These are phyloP conservation scores for Theocolax elegans DNA, from an alignment of 1,140 invertebrate species.

Conservation along the genomic window DNA sequence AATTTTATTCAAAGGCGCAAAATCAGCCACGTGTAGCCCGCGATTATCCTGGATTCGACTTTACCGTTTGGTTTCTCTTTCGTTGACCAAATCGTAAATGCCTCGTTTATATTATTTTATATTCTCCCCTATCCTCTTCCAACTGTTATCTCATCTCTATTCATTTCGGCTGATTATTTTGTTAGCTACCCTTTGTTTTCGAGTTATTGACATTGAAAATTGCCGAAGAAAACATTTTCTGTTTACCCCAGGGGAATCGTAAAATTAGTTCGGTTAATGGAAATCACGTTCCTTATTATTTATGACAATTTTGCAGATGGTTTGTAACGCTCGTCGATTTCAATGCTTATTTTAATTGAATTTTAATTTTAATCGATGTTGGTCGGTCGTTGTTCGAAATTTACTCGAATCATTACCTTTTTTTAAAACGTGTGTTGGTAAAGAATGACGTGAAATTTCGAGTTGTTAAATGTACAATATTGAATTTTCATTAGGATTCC, in stretches of 20 bases:
- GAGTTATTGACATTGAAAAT: slow-evolving; percentile 25
- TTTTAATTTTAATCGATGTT: too few species aligned
- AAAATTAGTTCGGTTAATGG: neutral
- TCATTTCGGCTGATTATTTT: slow-evolving; percentile 34
- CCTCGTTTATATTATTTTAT: slow-evolving; percentile 35
- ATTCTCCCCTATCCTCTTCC: slow-evolving; percentile 6
- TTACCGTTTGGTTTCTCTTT: slow-evolving; percentile 26
- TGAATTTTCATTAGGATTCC: too few species aligned
- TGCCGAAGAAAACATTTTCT: neutral
- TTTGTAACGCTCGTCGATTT: too few species aligned
- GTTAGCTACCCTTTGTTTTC: slow-evolving; percentile 11
- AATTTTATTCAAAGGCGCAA: slow-evolving; percentile 62
- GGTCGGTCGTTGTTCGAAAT: too few species aligned
- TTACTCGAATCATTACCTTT: too few species aligned
- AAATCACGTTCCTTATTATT: neutral
- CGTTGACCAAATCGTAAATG: slow-evolving; percentile 34
- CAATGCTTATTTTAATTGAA: too few species aligned
- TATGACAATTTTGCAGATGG: neutral
- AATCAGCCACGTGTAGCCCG: slow-evolving; percentile 59
- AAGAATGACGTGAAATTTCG: too few species aligned
- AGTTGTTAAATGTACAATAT: too few species aligned
- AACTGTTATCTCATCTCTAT: slow-evolving; percentile 11
- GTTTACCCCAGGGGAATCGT: neutral
- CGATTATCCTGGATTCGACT: slow-evolving; percentile 49
- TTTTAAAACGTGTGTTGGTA: too few species aligned